Evolutionary conservation across 2,797 vertebrate genomes (phyloP).

Genomic region (Anguilla anguilla): DNA sequence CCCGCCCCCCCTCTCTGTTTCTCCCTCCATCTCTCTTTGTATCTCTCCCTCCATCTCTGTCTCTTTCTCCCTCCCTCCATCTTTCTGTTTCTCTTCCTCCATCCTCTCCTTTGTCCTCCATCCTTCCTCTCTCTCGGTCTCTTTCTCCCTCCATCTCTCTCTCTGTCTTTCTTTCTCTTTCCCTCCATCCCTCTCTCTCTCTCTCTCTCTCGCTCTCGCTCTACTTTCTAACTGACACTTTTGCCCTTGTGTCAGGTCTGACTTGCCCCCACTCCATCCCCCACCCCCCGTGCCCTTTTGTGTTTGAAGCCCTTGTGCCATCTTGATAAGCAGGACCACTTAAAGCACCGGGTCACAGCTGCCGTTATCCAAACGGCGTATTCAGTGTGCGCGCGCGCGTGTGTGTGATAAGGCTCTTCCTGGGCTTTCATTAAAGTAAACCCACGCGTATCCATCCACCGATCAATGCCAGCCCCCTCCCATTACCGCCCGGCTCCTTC

Average conservation of each 20-base stretch:
- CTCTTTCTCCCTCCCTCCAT: background rate
- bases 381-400: slow-evolving; percentile 43
- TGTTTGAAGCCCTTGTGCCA: background rate
- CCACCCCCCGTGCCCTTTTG: background rate
- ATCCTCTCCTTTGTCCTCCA: background rate
- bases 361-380: slow-evolving; percentile 59
- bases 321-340: slow-evolving; percentile 54
- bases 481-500: background rate
- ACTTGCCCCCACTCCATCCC: too few relatives aligned
- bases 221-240: background rate
- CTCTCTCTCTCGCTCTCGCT: background rate
- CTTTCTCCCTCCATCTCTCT: background rate
- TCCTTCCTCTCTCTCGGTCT: background rate
- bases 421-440: slow-evolving; percentile 28
- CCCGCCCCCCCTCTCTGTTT: background rate
- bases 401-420: slow-evolving; percentile 61
- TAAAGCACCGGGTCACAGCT: slow-evolving; percentile 53
- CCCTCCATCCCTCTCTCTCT: background rate
- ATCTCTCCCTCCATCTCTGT: background rate
- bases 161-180: background rate
- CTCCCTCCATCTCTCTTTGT: background rate
- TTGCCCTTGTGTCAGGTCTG: background rate
- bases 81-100: background rate
- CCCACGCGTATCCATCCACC: slow-evolving; percentile 21
- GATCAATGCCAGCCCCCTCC: background rate